These are phyloP conservation scores for Myripristis jacobus DNA, from an alignment of 2,797 vertebrate species.

Conservation along the genomic window DNA sequence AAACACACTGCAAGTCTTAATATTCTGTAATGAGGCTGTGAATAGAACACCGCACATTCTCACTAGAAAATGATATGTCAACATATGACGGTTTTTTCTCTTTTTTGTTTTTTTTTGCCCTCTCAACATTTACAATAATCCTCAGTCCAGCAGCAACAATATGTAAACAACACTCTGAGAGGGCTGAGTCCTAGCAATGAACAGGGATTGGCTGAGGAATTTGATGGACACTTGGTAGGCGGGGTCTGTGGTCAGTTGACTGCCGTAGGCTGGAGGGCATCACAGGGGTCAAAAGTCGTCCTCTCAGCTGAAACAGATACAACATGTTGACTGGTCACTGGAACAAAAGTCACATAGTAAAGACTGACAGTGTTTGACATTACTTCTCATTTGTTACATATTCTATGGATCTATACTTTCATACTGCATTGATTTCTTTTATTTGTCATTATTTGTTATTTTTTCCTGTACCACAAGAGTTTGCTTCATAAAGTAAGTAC, in stretches of 20 bases:
- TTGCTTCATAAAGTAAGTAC: no score
- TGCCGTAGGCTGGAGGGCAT: conserved; percentile 49
- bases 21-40: conserved; percentile 35
- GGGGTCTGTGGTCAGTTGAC: conserved; percentile 58
- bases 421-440: no score
- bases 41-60: conserved; percentile 63
- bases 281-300: conserved; percentile 8
- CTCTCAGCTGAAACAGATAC: conserved; percentile 64
- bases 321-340: neutral
- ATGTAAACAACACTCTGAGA: conserved; percentile 88
- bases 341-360: neutral
- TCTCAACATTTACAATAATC: conserved; percentile 46
- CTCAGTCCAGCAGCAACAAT: conserved; percentile 78
- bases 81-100: conserved; percentile 33
- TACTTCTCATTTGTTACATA: no score
- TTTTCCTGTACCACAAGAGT: no score
- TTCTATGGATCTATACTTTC: no score
- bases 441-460: no score
- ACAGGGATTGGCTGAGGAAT: conserved; percentile 56
- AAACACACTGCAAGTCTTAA: conserved; percentile 54
- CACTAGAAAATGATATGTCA: conserved; percentile 68
- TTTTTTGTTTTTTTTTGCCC: conserved; percentile 11
- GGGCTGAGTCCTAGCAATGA: conserved; percentile 65
- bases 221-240: conserved; percentile 56
- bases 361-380: no score